Evolutionary conservation across 1,140 invertebrate genomes (phyloP).

Genomic region (Lucilia sericata): DNA sequence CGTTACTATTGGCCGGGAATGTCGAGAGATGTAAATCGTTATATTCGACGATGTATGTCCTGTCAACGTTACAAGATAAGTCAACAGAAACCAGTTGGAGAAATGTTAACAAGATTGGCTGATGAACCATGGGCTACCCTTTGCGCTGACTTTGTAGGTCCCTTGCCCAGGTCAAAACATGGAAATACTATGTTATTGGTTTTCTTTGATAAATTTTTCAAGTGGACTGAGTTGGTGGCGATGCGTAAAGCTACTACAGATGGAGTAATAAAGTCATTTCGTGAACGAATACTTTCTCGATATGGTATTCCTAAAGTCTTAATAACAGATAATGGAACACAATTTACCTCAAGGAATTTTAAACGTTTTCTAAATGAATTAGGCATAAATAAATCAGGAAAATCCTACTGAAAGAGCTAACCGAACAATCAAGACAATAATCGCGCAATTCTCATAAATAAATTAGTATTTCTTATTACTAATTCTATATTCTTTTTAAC

Average conservation of each 20-base stretch:
- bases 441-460: no score
- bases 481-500: no score
- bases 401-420: no score
- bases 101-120: neutral
- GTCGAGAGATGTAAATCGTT: neutral
- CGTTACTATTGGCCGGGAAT: conserved; percentile 43
- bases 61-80: conserved; percentile 9
- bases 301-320: neutral
- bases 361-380: no score
- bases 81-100: conserved; percentile 1
- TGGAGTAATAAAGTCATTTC: neutral
- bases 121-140: conserved; percentile 17
- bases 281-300: conserved; percentile 9
- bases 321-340: conserved; percentile 32
- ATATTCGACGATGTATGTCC: neutral
- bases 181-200: conserved; percentile 32
- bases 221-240: conserved; percentile 12
- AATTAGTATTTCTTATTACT: no score
- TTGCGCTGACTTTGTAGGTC: conserved; percentile 35
- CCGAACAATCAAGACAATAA: no score
- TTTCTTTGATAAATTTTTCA: conserved; percentile 11
- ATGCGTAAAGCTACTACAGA: neutral
- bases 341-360: neutral
- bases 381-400: neutral
- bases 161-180: conserved; percentile 12